Evolutionary conservation across 2,797 vertebrate species (phyloP), one percentile per base, ranked within the genome.

Genomic region (Macrochelys suwanniensis): DNA sequence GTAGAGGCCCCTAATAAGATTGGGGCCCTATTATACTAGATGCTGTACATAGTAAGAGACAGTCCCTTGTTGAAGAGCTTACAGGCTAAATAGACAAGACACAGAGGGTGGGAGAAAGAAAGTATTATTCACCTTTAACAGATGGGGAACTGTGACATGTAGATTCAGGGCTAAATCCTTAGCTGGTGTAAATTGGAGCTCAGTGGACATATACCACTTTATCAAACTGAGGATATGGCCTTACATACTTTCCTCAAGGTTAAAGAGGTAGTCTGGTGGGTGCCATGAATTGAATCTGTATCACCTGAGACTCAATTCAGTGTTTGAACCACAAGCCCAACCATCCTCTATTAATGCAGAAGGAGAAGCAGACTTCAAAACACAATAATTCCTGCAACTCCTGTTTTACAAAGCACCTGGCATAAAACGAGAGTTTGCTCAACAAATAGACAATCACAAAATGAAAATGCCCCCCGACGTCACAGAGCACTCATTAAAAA

Each of bases 401-500:
- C 82, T 45, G 7, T 82, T 93, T 88, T 79, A 94, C 88, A 96
- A 94, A 96, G 94, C 85, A 42, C 57, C 77, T 89, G 85, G 71
- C 26, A 85, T 68, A 87, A 90, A 93, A 83, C 89, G 42, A 80
- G 79, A 77, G 77, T 65, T 37, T 0, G 1, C 50, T 87, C 91
- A 90, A 88, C 93, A 92, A 89, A 61, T 80, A 93, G 94, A 88
- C 90, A 95, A 96, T 91, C 42, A 85, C 19, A 77, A 83, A 93
- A 89, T 45, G 47, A 47, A 85, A 94, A 93, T 26, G 54, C 23
- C 9, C 25, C 9, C 54, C 25, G 4, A 28, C 33, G 61, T 77
- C 94, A 92, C 68, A 92, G 87, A 51, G n/a, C 79, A 80, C 87
- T 96, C n/a, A 15, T 96, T 96, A 92, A 94, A 96, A 94, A 89